phyloP scores from a whole-genome alignment of 2,888 invertebrate genomes.

The Lepidochrysops patricia region DNA sequence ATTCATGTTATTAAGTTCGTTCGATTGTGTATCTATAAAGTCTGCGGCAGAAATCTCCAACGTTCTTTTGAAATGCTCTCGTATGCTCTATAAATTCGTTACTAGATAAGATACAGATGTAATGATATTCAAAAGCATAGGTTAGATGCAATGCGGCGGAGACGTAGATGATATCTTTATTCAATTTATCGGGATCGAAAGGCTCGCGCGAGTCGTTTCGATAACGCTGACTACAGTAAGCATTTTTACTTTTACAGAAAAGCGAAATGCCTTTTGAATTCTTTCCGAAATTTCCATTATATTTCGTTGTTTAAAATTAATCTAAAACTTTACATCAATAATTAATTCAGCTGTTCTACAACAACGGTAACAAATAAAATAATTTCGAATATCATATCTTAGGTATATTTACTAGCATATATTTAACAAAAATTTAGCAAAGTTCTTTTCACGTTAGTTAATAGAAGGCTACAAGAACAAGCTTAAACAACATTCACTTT shows the following conservation, averaged over 20 bases:
- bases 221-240: conserved; percentile 8
- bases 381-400: background rate
- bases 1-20: too few relatives aligned
- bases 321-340: too few relatives aligned
- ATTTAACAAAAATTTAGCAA: background rate
- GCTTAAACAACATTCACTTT: conserved; percentile 19
- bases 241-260: background rate
- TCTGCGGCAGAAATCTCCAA: background rate
- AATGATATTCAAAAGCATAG: conserved; percentile 24
- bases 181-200: conserved; percentile 28
- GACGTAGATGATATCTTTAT: conserved; percentile 26
- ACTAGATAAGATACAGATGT: conserved; percentile 23
- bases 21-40: background rate
- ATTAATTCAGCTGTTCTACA: too few relatives aligned
- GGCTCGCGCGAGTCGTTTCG: background rate
- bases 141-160: conserved; percentile 19
- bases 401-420: background rate
- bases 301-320: background rate
- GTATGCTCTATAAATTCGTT: conserved; percentile 17
- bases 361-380: too few relatives aligned
- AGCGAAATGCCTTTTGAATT: conserved; percentile 2
- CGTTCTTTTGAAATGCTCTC: background rate
- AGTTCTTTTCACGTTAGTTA: conserved; percentile 12
- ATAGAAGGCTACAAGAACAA: conserved; percentile 13
- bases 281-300: background rate